phyloP scores from a whole-genome alignment of 2,797 vertebrate species.

The Acanthurus lineatus region DNA sequence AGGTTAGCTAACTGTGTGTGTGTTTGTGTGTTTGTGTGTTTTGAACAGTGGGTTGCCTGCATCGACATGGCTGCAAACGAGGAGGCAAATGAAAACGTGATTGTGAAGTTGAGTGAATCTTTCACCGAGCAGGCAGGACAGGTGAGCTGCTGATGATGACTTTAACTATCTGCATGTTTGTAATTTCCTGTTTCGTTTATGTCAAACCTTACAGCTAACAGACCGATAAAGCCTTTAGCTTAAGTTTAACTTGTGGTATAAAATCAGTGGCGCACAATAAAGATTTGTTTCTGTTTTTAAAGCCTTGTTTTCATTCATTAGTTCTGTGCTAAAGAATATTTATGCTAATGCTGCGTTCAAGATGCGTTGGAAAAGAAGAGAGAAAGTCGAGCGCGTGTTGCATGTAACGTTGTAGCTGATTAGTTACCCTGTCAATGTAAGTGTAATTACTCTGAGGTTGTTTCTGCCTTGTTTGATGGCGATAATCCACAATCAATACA shows the following conservation, averaged over 20 bases:
- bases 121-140: constrained; percentile 94
- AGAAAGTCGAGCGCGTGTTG: too few species aligned
- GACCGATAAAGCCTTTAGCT: neutral
- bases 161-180: too few species aligned
- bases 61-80: constrained; percentile 92
- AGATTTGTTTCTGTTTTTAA: accelerated
- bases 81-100: constrained; percentile 90
- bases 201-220: neutral
- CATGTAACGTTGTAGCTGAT: neutral
- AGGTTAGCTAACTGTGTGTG: neutral
- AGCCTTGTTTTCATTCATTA: too few species aligned
- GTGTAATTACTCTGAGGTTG: too few species aligned
- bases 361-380: neutral
- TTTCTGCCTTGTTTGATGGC: too few species aligned
- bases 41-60: constrained; percentile 92
- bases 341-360: constrained; percentile 46
- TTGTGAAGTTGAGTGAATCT: constrained; percentile 88
- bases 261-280: accelerated
- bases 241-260: neutral
- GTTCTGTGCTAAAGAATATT: neutral
- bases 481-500: too few species aligned
- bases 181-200: accelerated
- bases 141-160: constrained; percentile 80
- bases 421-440: neutral
- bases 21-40: neutral